phyloP scores from a whole-genome alignment of 2,888 invertebrate species.

The Herminia tarsipennalis region DNA sequence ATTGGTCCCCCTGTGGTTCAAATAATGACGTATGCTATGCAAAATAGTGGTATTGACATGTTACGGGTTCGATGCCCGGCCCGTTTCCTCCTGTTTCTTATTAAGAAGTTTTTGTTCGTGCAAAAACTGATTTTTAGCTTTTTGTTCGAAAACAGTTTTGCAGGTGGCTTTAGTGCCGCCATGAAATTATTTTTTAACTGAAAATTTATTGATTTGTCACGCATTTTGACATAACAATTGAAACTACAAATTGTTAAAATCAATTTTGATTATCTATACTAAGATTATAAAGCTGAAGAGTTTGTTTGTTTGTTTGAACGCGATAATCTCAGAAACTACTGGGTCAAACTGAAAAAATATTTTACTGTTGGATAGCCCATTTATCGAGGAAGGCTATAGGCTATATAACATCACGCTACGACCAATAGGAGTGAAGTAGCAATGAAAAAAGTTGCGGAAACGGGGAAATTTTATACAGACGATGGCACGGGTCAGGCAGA shows the following conservation, averaged over 20 bases:
- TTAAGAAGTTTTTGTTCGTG: conserved; percentile 55
- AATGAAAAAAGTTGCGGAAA: too few species aligned
- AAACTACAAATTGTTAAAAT: neutral
- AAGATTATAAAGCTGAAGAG: too few species aligned
- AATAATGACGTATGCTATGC: conserved; percentile 82
- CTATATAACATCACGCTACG: too few species aligned
- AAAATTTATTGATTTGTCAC: conserved; percentile 5
- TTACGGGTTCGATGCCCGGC: conserved; percentile 74
- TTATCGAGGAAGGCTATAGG: too few species aligned
- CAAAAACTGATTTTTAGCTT: conserved; percentile 52
- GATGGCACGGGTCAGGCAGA: too few species aligned
- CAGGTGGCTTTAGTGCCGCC: conserved; percentile 44
- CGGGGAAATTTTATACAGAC: too few species aligned
- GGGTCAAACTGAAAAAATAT: too few species aligned
- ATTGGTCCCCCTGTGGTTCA: conserved; percentile 29
- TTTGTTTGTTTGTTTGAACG: too few species aligned
- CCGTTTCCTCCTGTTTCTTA: conserved; percentile 65
- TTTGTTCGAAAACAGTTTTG: conserved; percentile 32
- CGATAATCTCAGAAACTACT: too few species aligned
- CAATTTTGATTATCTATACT: too few species aligned
- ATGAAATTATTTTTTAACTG: conserved; percentile 5
- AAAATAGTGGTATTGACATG: conserved; percentile 79
- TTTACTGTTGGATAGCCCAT: too few species aligned
- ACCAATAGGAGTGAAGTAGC: too few species aligned
- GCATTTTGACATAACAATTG: conserved; percentile 7